Base-by-base conservation (phyloP, 2,888 invertebrate species). In the Portevinia maculata region DNA sequence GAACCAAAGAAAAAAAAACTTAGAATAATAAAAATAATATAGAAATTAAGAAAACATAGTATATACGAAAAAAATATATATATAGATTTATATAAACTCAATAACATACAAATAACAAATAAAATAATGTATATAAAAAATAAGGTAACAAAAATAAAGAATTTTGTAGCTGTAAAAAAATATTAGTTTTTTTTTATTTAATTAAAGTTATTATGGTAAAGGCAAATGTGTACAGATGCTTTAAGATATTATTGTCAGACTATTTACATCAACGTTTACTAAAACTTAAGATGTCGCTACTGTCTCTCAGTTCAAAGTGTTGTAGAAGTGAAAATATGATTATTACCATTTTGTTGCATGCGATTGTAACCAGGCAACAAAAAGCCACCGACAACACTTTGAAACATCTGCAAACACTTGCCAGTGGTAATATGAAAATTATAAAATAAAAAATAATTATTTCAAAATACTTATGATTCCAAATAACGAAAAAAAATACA, bases 91-190 rank as follows among this genome's bases (percentile, higher is more conserved):
- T 64, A 70, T 64, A 70, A 75, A 75, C 75, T 75, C 69, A 79
- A 75, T 79, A 79, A 79, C 79, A 79, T 79, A 74, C 52, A 65
- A 48, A 69, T 57, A 81, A 81, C 76, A 70, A 81, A 70, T 60
- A 67, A 69, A 57, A 53, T 30, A 52, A 44, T 52, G 9, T 15
- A 48, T 57, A 8, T 53, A 67, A 53, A 52, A 15, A 62, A 48
- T n/a, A 73, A 32, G 65, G 13, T 83, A 79, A 69, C 62, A 70
- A 75, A 71, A 71, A 70, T 57, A 78, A 59, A 53, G 19, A 69
- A 24, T 44, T 28, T 41, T 15, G 13, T 13, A 28, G 11, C 17
- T 17, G n/a, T 30, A 48, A 30, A 32, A 69, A 34, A 21, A 46
- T n/a, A 34, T 50, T 41, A 32, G 24, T 37, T 37, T 15, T 37